Percentiles rank a stretch among this genome's conserved stretches.
These are phyloP conservation scores for Piaya cayana DNA, from an alignment of 2,113 vertebrate species.

Conservation along the genomic window DNA sequence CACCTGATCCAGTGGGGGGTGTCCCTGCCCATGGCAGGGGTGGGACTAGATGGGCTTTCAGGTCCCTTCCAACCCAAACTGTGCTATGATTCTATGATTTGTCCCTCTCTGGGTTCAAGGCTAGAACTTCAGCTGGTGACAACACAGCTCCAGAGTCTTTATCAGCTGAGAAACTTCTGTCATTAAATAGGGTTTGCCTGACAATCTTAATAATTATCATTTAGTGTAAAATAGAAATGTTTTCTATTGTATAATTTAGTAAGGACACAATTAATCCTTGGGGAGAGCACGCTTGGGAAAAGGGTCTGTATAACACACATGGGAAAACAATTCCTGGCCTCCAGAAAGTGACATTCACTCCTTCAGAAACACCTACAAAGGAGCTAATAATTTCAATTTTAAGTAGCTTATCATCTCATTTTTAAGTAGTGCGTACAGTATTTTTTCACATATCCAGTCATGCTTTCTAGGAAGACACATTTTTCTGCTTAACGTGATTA, in stretches of 20 bases:
- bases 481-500: neutral
- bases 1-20: no score
- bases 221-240: neutral
- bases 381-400: neutral
- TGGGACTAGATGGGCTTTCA: no score
- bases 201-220: neutral
- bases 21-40: no score
- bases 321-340: neutral
- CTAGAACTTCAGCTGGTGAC: neutral
- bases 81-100: neutral
- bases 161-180: neutral
- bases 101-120: neutral
- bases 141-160: neutral
- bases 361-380: neutral
- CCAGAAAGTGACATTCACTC: neutral
- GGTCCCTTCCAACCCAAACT: no score
- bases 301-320: accelerated
- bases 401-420: neutral
- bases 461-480: neutral
- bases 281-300: neutral
- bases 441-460: neutral
- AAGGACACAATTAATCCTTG: neutral
- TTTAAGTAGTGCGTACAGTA: neutral
- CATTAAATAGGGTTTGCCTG: neutral
- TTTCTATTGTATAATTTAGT: neutral